Base-by-base conservation (phyloP, 2,888 invertebrate genomes). In the Calephelis perditalis region DNA sequence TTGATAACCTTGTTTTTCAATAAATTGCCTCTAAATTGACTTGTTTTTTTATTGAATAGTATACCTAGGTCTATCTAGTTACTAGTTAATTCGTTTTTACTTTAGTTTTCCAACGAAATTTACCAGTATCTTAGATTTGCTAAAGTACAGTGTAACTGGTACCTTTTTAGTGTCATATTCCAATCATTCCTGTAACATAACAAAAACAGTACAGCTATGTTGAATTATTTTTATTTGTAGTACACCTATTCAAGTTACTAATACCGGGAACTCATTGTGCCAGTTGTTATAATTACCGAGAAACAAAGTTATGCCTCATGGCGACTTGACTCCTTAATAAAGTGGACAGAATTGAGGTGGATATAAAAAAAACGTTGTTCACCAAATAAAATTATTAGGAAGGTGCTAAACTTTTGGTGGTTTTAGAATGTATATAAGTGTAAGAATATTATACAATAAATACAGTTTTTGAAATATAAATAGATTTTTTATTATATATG, bases 1-100 rank as follows among this genome's bases (percentile, higher is more conserved):
- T 45, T 45, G 45, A 43, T 45, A 8, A 8, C 9, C 9, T 45
- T 45, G 45, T 45, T 45, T 45, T 45, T 45, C 45, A 45, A 45
- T 45, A 45, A 45, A 45, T 45, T 45, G 45, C 45, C 45, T 45
- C 45, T 45, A 45, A 45, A 45, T 45, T 45, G 45, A 45, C 45
- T 45, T 45, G 45, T 45, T 45, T 45, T 45, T 45, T 45, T 45
- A 45, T 45, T 45, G 45, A 45, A 45, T 45, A 45, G 45, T 45
- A 45, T 45, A 45, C 45, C 45, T 45, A 45, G 45, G 45, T 45
- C 45, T 45, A 45, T 45, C 45, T 45, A 45, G 45, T 45, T 45
- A 45, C 45, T 45, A 45, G 45, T 45, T 45, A 45, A 45, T 45
- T 45, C 7, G 45, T 45, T 45, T 45, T 45, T 45, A 45, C 45